Base-by-base conservation (phyloP, 1,140 invertebrate genomes). In the Neodiprion fabricii region DNA sequence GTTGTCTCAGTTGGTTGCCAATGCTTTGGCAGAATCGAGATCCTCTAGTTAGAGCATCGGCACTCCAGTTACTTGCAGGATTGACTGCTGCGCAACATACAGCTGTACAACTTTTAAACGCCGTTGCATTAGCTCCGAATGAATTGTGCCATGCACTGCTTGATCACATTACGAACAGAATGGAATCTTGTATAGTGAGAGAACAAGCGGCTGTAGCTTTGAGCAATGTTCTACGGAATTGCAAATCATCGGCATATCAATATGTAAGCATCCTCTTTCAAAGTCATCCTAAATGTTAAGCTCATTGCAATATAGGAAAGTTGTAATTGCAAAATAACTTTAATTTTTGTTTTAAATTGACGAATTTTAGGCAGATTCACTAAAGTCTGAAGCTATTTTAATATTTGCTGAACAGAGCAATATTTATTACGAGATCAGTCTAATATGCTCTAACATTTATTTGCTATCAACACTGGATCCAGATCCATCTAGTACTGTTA, bases 1-100 rank as follows among this genome's bases (percentile, higher is more conserved):
- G 81, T 65, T 80, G 80, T 61, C 80, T 89, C 23, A 83, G 75
- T 40, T 90, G 86, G 85, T 80, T 91, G 67, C 82, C 85, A 14
- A 82, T 83, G 70, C 74, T 91, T 7, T 89, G 87, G 87, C 80
- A 77, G 67, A 90, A 88, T 77, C 83, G 90, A 74, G 91, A 91
- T 84, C 86, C 90, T 12, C 74, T 91, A 7, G 82, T 91, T 10
- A 83, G 90, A 50, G 90, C 90, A 12, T 89, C 87, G 5, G 85
- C 86, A 17, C 80, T 91, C 10, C 89, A 91, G 79, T 80, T 91
- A 50, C 81, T 91, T 48, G 81, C 85, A 14, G 89, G 87, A 69
- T 81, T 91, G 65, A 81, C 87, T 47, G 80, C 79, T 21, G 86
- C 82, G 40, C 76, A 84, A 4, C 84, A 86, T 71, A 83, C 82